These are phyloP conservation scores for Drosophila guanche DNA, from an alignment of 1,140 invertebrate genomes.

Conservation along the genomic window DNA sequence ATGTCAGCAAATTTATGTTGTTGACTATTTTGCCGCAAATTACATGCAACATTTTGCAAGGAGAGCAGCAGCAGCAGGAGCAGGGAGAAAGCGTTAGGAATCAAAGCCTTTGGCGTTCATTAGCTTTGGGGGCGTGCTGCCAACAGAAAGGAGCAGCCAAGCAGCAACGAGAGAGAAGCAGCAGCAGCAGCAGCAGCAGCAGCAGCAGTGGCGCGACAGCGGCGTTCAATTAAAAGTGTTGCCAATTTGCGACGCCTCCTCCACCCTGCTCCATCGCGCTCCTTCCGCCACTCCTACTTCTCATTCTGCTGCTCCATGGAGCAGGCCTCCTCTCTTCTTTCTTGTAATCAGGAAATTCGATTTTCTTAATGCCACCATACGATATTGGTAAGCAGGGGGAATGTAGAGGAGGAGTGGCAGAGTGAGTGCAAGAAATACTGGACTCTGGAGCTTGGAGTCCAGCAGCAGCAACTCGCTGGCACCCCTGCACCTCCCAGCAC, in stretches of 20 bases:
- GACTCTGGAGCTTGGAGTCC: constrained; percentile 10
- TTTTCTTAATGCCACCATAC: constrained; percentile 78
- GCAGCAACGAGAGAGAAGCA: constrained; percentile 20
- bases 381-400: not conserved
- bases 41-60: constrained; percentile 67
- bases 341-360: constrained; percentile 83
- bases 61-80: too few relatives aligned
- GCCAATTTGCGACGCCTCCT: constrained; percentile 72
- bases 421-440: constrained; percentile 14
- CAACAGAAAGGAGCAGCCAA: constrained; percentile 42
- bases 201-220: constrained; percentile 23
- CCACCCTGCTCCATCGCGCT: not conserved
- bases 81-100: constrained; percentile 60
- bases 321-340: constrained; percentile 4
- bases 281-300: constrained; percentile 9
- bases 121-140: constrained; percentile 82
- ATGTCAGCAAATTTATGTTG: constrained; percentile 69
- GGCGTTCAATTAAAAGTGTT: constrained; percentile 81
- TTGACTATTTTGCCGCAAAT: constrained; percentile 79
- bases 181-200: constrained; percentile 8
- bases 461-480: not conserved
- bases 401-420: not conserved
- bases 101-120: constrained; percentile 82
- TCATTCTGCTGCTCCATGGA: not conserved
- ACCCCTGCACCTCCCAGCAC: too few relatives aligned